Evolutionary conservation across 1,140 invertebrate species (phyloP), one percentile per base, ranked within the genome.

Genomic region (Cylas formicarius): DNA sequence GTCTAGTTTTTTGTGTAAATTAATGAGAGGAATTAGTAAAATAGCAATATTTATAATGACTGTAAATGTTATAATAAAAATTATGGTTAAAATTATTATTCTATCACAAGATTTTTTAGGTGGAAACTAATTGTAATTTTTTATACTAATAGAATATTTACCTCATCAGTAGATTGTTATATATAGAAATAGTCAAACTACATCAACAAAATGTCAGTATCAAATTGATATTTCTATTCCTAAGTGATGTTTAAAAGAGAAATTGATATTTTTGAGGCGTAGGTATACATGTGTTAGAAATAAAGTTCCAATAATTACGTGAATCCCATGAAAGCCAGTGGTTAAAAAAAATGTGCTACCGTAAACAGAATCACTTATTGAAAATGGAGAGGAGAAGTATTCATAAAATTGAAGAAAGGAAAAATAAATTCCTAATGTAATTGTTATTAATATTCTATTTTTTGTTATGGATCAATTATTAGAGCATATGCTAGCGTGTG

Each of bases 141-240:
- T 65, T 77, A 78, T 77, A 76, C 65, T 78, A 76, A 74, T 73
- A 71, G 73, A 72, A 72, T 77, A n/a, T n/a, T n/a, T n/a, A n/a
- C 71, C 69, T 75, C 75, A 82, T 75, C 76, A 81, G 56, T 81
- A 82, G 62, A 81, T 71, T 39, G 69, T 74, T 48, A 80, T 67
- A 71, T 75, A 82, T 49, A 82, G 56, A 55, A 82, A 81, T 71
- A 83, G 65, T 76, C 79, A 83, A 8, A 83, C 71, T 54, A 82
- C 72, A 74, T 83, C 78, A 37, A 83, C 75, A 72, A 83, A 83
- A 66, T 82, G 78, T 77, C 79, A 83, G 50, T 82, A 83, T 77
- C 79, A 81, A 18, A 76, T 72, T 39, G 75, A 73, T 41, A 73
- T 72, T 73, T 84, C 77, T 72, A 82, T 81, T 52, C 75, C 73